Evolutionary conservation across 2,113 vertebrate species (phyloP).

Genomic region (Acrocephalus kingi): DNA sequence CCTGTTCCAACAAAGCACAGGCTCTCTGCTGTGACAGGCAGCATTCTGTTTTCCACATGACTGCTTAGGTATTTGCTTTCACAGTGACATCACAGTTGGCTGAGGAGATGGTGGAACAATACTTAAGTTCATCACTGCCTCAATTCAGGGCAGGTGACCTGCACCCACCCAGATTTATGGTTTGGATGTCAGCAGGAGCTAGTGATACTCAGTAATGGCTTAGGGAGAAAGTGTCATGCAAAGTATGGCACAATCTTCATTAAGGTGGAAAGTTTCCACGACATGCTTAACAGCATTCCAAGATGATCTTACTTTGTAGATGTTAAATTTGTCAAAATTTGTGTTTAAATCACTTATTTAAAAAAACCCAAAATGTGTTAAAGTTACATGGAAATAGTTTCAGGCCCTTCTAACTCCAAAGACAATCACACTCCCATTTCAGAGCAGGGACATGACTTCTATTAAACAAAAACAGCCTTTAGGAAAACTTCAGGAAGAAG

Average conservation of each 20-base stretch:
- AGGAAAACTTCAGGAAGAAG: background rate
- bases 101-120: background rate
- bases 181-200: background rate
- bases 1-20: background rate
- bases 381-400: background rate
- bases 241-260: fast-evolving
- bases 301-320: background rate
- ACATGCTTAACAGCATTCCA: background rate
- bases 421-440: background rate
- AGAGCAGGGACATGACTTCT: background rate
- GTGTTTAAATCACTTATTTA: background rate
- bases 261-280: background rate
- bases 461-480: background rate
- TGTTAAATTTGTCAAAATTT: background rate
- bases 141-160: background rate
- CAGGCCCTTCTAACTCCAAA: background rate
- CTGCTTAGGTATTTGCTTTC: background rate
- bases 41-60: background rate
- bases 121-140: background rate
- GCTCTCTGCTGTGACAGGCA: background rate
- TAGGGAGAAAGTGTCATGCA: background rate
- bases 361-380: background rate
- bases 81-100: background rate
- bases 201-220: background rate
- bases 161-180: background rate